Percentiles rank a stretch among this genome's conserved stretches.
phyloP scores from a whole-genome alignment of 2,113 vertebrate species.

The Periophthalmus modestus region DNA sequence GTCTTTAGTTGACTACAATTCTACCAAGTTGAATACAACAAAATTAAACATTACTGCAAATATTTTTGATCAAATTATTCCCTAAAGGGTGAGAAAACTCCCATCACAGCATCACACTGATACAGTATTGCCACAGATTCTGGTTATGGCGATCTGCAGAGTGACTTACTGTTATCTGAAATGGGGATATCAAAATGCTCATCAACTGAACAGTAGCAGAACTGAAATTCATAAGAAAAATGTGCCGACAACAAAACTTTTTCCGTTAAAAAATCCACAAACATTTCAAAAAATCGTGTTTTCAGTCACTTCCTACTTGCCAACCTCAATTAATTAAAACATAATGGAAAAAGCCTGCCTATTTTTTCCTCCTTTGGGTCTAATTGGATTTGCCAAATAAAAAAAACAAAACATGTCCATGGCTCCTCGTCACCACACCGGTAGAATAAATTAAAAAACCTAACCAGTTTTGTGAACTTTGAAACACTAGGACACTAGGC shows the following conservation, averaged over 20 bases:
- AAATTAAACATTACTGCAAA: too few species aligned
- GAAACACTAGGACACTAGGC: conserved; percentile 18
- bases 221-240: neutral
- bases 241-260: neutral
- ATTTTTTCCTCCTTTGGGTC: conserved; percentile 36
- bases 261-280: neutral
- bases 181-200: too few species aligned
- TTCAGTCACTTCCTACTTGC: neutral
- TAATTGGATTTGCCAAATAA: conserved; percentile 34
- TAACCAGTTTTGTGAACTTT: conserved; percentile 6
- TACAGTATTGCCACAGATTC: too few species aligned
- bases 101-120: too few species aligned
- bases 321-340: neutral
- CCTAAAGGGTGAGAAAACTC: too few species aligned
- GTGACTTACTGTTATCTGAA: too few species aligned
- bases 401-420: neutral
- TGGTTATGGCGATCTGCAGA: too few species aligned
- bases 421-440: conserved; percentile 7
- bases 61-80: too few species aligned
- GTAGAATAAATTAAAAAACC: conserved; percentile 8
- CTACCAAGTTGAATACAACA: too few species aligned
- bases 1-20: too few species aligned
- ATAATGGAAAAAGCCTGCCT: conserved; percentile 4
- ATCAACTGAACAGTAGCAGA: neutral
- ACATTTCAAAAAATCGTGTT: neutral